phyloP scores from a whole-genome alignment of 1,140 invertebrate species.

The Platyura marginata region DNA sequence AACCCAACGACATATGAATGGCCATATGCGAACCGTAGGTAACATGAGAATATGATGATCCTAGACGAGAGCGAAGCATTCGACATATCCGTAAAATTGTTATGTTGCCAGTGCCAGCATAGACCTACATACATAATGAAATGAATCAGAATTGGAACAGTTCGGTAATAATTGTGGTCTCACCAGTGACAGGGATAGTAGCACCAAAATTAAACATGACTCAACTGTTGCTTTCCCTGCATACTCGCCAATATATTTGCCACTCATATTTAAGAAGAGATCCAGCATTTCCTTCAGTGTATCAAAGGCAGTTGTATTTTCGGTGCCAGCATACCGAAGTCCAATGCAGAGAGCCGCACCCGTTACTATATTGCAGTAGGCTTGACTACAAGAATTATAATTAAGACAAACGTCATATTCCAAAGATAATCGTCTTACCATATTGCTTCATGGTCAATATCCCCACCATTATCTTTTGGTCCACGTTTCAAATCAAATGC shows the following conservation, averaged over 20 bases:
- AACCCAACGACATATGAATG: slow-evolving; percentile 82
- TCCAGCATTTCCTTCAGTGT: slow-evolving; percentile 31
- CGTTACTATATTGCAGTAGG: slow-evolving; percentile 88
- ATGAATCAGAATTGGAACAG: not conserved
- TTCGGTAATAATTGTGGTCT: not conserved
- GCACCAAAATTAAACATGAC: slow-evolving; percentile 66
- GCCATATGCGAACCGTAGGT: slow-evolving; percentile 87
- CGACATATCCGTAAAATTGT: slow-evolving; percentile 71
- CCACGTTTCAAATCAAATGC: slow-evolving; percentile 33
- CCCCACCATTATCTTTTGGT: slow-evolving; percentile 22
- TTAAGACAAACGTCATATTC: no score
- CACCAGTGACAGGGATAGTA: slow-evolving; percentile 32
- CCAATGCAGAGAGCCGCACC: slow-evolving; percentile 90
- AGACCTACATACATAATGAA: slow-evolving; percentile 35
- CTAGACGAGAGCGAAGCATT: slow-evolving; percentile 54
- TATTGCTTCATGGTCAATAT: slow-evolving; percentile 86
- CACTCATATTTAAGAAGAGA: slow-evolving; percentile 25
- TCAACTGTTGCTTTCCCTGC: slow-evolving; percentile 81
- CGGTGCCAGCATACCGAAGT: slow-evolving; percentile 83
- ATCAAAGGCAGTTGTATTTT: slow-evolving; percentile 60
- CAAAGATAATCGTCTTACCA: slow-evolving; percentile 56
- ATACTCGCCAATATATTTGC: slow-evolving; percentile 58
- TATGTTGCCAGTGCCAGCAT: slow-evolving; percentile 85
- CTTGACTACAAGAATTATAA: slow-evolving; percentile 75
- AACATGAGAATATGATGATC: slow-evolving; percentile 40